These are phyloP conservation scores for Anabacerthia variegaticeps DNA, from an alignment of 2,797 vertebrate species.

Conservation along the genomic window DNA sequence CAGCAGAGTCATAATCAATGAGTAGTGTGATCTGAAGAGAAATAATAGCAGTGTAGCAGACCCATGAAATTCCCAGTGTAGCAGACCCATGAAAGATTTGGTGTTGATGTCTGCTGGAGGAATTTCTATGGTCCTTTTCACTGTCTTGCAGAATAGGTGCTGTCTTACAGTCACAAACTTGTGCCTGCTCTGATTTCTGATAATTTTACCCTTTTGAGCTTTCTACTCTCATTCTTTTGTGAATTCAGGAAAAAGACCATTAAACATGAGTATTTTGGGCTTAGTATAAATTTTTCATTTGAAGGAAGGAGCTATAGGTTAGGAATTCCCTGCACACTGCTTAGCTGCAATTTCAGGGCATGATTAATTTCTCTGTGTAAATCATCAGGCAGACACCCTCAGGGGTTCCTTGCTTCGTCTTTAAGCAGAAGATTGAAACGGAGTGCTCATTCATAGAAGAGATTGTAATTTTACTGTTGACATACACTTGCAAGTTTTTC, in stretches of 20 bases:
- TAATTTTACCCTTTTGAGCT: background rate
- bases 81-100: background rate
- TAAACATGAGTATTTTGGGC: background rate
- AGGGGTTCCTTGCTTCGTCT: constrained; percentile 6
- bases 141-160: background rate
- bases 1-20: background rate
- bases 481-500: background rate
- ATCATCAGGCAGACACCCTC: constrained; percentile 17
- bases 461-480: background rate
- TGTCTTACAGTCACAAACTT: background rate
- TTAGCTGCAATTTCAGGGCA: constrained; percentile 43
- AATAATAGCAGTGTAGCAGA: background rate
- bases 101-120: background rate
- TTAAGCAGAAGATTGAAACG: constrained; percentile 9
- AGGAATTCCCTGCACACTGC: constrained; percentile 57
- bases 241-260: constrained; percentile 21
- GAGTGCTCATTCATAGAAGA: background rate
- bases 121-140: background rate
- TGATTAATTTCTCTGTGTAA: constrained; percentile 53
- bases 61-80: background rate
- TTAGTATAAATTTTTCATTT: constrained; percentile 33
- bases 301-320: constrained; percentile 38
- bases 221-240: background rate
- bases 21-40: background rate
- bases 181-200: background rate